phyloP scores from a whole-genome alignment of 2,888 invertebrate genomes.

The Heliconius ismenius region DNA sequence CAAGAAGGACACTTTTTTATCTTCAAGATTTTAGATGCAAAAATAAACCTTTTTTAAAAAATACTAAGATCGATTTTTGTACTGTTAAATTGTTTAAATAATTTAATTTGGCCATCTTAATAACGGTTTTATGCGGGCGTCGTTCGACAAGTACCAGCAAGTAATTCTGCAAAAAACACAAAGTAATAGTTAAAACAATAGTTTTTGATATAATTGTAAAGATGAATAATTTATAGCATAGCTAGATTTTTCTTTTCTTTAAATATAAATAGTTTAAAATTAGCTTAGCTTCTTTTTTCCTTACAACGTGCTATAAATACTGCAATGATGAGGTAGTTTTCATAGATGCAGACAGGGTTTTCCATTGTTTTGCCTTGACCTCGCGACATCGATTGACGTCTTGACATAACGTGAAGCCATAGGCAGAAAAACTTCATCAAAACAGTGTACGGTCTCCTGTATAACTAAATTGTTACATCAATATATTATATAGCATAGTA shows the following conservation, averaged over 20 bases:
- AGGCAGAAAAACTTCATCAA: slow-evolving; percentile 20
- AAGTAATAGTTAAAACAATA: not conserved
- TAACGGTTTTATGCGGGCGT: slow-evolving; percentile 45
- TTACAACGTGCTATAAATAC: not conserved
- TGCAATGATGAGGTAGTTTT: not conserved
- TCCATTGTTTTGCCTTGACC: slow-evolving; percentile 14
- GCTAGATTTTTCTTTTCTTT: too few species aligned
- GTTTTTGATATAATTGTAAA: not conserved
- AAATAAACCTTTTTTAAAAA: slow-evolving; percentile 23
- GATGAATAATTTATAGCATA: too few species aligned
- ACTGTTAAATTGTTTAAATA: not conserved
- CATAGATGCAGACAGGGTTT: not conserved
- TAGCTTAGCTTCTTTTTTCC: too few species aligned
- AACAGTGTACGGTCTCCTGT: slow-evolving; percentile 15
- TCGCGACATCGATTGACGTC: slow-evolving; percentile 22
- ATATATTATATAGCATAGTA: not conserved
- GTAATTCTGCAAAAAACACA: slow-evolving; percentile 1
- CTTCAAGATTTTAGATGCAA: not conserved
- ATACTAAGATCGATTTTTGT: slow-evolving; percentile 28
- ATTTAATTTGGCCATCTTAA: slow-evolving; percentile 37
- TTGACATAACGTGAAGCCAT: slow-evolving; percentile 27
- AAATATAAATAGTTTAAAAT: too few species aligned
- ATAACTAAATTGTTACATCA: not conserved
- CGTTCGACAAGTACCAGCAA: slow-evolving; percentile 1
- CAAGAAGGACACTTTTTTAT: slow-evolving; percentile 32